Evolutionary conservation across 1,140 invertebrate species (phyloP).

Genomic region (Lasioglossum albipes): DNA sequence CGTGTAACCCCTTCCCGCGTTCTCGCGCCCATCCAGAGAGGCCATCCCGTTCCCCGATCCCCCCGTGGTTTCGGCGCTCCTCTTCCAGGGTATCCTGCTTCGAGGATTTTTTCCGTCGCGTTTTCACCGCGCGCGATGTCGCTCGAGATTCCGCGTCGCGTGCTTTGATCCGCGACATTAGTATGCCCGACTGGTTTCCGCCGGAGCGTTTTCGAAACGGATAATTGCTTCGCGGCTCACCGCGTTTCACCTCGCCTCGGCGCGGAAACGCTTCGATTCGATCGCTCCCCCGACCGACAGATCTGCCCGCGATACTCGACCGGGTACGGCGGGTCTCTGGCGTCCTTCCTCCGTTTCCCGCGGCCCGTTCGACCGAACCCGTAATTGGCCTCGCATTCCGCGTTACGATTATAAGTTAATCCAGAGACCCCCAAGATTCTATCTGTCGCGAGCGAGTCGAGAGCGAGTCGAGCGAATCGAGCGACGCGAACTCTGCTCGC

Average conservation of each 20-base stretch:
- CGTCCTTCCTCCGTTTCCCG: constrained; percentile 19
- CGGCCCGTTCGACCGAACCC: constrained; percentile 54
- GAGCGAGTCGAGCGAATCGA: not conserved
- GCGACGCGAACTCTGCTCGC: not conserved
- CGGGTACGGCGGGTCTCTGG: constrained; percentile 1
- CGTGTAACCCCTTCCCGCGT: constrained; percentile 71
- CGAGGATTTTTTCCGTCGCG: constrained; percentile 4
- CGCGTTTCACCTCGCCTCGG: not conserved
- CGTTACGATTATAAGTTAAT: constrained; percentile 76
- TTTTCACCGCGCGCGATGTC: constrained; percentile 8
- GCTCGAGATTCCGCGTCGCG: constrained; percentile 12
- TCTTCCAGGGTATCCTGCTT: not conserved
- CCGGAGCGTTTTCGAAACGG: constrained; percentile 41
- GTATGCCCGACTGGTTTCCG: constrained; percentile 38
- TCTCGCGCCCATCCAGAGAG: constrained; percentile 9
- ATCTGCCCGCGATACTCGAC: constrained; percentile 54
- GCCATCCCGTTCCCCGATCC: not conserved
- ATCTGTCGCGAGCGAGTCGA: constrained; percentile 19
- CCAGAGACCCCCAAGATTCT: constrained; percentile 47
- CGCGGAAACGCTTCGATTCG: constrained; percentile 38
- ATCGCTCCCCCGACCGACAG: constrained; percentile 26
- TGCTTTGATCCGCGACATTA: constrained; percentile 52
- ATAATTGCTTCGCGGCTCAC: constrained; percentile 37
- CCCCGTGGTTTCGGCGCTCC: not conserved
- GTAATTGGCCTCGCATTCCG: constrained; percentile 78